Percentiles rank a stretch among this genome's conserved stretches.
Conservation (phyloP, 2,797 vertebrate species). For the Kryptolebias ocellatus region DNA sequence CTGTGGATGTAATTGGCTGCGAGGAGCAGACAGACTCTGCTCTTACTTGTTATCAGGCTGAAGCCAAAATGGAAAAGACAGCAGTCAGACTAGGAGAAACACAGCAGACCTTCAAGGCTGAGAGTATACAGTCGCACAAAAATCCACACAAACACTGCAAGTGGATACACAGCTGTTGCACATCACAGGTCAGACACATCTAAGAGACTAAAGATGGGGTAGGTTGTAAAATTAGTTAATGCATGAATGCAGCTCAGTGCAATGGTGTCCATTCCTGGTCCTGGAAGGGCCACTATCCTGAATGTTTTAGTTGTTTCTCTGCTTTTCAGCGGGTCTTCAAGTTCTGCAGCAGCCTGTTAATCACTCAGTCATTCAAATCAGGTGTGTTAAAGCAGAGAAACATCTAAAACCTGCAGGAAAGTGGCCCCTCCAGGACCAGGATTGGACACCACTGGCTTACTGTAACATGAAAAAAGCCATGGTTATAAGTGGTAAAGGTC, state of each 20-base stretch:
- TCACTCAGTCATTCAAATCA: no score
- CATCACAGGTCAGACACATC: neutral
- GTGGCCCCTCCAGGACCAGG: no score
- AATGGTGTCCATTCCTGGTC: no score
- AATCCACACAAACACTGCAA: constrained; percentile 20
- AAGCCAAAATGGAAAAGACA: constrained; percentile 57
- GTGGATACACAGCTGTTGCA: constrained; percentile 16
- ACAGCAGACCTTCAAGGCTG: constrained; percentile 31
- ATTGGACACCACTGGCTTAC: no score
- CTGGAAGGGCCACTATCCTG: no score
- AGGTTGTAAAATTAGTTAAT: no score
- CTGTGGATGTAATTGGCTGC: constrained; percentile 58
- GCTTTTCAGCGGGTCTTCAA: no score
- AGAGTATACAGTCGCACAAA: constrained; percentile 17
- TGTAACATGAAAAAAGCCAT: constrained; percentile 14
- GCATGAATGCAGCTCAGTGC: no score
- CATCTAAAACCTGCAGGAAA: no score
- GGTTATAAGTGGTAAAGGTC: constrained; percentile 38
- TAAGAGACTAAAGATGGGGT: neutral
- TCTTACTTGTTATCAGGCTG: constrained; percentile 60
- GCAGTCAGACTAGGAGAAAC: constrained; percentile 43
- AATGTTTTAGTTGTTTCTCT: no score
- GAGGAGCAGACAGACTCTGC: constrained; percentile 39
- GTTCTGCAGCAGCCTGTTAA: no score
- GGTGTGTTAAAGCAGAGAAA: no score